Base-by-base conservation (phyloP, 2,797 vertebrate species). In the Lepus oiostolus region DNA sequence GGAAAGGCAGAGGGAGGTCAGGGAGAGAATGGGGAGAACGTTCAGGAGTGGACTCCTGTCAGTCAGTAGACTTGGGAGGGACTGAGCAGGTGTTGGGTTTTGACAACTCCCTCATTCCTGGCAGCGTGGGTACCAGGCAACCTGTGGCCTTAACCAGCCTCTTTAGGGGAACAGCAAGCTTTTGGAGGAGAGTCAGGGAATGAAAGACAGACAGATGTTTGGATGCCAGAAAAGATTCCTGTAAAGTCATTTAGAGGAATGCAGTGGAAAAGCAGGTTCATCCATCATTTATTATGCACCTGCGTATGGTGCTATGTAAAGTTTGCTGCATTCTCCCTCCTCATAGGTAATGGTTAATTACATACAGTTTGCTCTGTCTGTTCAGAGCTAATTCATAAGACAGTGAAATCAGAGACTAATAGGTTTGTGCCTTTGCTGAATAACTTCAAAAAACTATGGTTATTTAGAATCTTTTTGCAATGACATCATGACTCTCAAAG, bases 361-460 rank as follows among this genome's bases (percentile, higher is more conserved):
- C 28, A 54, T 80, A 50, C 52, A 28, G 4, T 22, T 80, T 84
- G 47, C 47, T 38, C 32, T 30, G 19, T 52, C 38, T 11, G 16
- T 38, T 87, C 26, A n/a, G 16, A 62, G 47, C 26, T 85, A 17
- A 81, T 79, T 85, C 75, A 52, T n/a, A 91, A 52, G 67, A 62
- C 11, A 28, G 8, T 71, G 2, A 74, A 68, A 74, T 74, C 81
- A 96, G 79, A 87, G 28, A 19, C 52, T 60, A 80, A 50, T 21
- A 88, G 54, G 24, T 70, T 68, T 71, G 4, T 88, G 12, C 63
- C 85, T 95, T 95, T 54, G 38, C 72, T 76, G 50, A 90, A 82
- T 76, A 60, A 54, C 19, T 85, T 93, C 90, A 52, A 95, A 92
- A 96, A 28, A 30, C 16, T 60, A 14, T 80, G 92, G 54, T 67